Percentiles rank a stretch among this genome's conserved stretches.
Evolutionary conservation across 2,888 invertebrate genomes (phyloP).

Genomic region (Hirtodrosophila duncani): DNA sequence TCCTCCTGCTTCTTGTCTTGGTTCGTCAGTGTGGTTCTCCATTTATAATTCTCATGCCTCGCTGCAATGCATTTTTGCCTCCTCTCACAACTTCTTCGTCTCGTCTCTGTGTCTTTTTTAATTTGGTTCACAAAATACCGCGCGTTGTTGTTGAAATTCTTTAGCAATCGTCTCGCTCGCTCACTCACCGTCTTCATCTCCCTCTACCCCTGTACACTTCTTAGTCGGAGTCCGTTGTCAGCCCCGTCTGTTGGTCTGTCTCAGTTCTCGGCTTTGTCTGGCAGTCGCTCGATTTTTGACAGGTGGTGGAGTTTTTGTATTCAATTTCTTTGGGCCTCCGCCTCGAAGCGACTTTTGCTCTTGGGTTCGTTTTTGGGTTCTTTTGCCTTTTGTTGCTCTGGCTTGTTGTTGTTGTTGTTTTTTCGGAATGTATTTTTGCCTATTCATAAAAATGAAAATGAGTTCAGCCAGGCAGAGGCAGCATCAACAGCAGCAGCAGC

Average conservation of each 20-base stretch:
- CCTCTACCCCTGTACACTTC: no score
- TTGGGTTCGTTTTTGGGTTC: constrained; percentile 42
- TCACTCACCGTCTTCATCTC: constrained; percentile 14
- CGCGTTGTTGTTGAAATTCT: constrained; percentile 70
- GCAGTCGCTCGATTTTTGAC: constrained; percentile 72
- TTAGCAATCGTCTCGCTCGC: constrained; percentile 49
- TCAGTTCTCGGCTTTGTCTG: constrained; percentile 39
- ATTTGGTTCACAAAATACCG: constrained; percentile 70
- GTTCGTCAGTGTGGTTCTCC: constrained; percentile 49
- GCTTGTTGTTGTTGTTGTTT: constrained; percentile 21
- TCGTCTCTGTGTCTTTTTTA: constrained; percentile 57
- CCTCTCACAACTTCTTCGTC: constrained; percentile 1
- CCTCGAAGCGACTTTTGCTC: constrained; percentile 58
- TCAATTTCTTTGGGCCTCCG: constrained; percentile 57
- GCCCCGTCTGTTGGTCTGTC: no score
- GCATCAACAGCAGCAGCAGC: constrained; percentile 22
- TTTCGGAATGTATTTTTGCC: constrained; percentile 53
- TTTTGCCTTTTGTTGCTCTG: constrained; percentile 12
- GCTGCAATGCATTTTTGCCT: constrained; percentile 50
- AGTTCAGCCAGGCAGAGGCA: constrained; percentile 48
- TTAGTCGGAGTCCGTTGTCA: no score
- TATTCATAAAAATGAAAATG: constrained; percentile 71
- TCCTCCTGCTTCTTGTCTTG: constrained; percentile 3
- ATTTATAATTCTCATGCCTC: constrained; percentile 69
- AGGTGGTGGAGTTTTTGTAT: constrained; percentile 74